A percentile compares a stretch with the other conserved stretches of the same genome.
Evolutionary conservation across 92 coral and sea anemone genomes (phyloP).

Genomic region (Isaurus tuberculatus): DNA sequence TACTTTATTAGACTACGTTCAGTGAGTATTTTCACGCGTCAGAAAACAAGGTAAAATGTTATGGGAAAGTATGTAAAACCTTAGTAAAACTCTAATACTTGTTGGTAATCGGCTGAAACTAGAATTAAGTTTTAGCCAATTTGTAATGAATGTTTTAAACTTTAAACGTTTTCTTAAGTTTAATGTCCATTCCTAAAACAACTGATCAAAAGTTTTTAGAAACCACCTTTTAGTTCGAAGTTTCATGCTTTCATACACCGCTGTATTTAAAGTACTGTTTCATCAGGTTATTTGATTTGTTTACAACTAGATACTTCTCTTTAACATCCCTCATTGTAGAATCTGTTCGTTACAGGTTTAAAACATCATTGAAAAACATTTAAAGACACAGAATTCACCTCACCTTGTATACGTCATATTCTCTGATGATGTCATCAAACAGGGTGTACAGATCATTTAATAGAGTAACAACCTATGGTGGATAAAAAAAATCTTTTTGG

Average conservation of each 20-base stretch:
- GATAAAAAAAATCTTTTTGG: not conserved
- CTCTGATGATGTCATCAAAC: slow-evolving; percentile 95
- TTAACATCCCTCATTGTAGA: too few species aligned
- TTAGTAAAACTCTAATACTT: not conserved
- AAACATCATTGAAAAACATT: not conserved
- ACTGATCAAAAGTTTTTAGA: not conserved
- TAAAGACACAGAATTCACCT: not conserved
- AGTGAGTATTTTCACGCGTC: too few species aligned
- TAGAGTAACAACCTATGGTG: slow-evolving; percentile 83
- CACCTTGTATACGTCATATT: slow-evolving; percentile 97
- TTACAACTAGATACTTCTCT: too few species aligned
- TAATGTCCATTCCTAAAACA: not conserved
- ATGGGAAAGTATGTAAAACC: too few species aligned
- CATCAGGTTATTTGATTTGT: too few species aligned
- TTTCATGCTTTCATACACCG: not conserved
- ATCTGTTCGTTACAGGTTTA: not conserved
- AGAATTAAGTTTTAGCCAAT: not conserved
- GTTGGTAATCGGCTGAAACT: not conserved
- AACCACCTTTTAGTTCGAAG: not conserved
- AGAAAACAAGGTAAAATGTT: too few species aligned
- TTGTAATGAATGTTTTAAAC: not conserved
- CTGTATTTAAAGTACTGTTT: too few species aligned
- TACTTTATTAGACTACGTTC: too few species aligned
- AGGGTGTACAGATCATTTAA: slow-evolving; percentile 93
- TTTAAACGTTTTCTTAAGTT: not conserved